phyloP scores from a whole-genome alignment of 2,888 invertebrate genomes.

The Odiellus spinosus region DNA sequence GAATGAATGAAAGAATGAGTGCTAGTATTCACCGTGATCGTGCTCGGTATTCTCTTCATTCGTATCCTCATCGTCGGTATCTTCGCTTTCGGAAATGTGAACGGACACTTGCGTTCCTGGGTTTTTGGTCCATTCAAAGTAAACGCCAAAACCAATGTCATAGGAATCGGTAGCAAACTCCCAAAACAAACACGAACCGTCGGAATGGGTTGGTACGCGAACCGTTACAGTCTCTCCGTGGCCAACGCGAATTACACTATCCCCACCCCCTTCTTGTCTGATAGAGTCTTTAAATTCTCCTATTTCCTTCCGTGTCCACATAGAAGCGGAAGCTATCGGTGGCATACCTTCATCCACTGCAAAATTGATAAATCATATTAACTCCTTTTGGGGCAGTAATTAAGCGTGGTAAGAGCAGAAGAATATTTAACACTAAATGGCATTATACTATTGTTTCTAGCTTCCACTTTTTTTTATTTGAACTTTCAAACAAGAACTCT shows the following conservation, averaged over 20 bases:
- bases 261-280: constrained; percentile 56
- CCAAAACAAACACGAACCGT: constrained; percentile 89
- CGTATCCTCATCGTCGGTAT: constrained; percentile 53
- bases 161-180: constrained; percentile 98
- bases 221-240: constrained; percentile 94
- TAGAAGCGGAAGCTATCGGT: constrained; percentile 47
- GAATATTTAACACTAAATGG: too few relatives aligned
- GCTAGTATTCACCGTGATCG: too few relatives aligned
- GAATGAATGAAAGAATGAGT: too few relatives aligned
- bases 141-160: constrained; percentile 94
- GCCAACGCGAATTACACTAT: constrained; percentile 78
- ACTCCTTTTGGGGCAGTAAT: too few relatives aligned
- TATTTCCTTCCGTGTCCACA: constrained; percentile 90
- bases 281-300: constrained; percentile 79
- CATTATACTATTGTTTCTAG: too few relatives aligned
- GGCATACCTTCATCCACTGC: constrained; percentile 6
- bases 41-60: constrained; percentile 39
- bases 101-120: constrained; percentile 71
- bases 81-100: constrained; percentile 88
- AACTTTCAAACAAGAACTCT: too few relatives aligned
- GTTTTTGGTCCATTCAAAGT: constrained; percentile 92
- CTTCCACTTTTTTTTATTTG: too few relatives aligned
- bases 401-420: too few relatives aligned
- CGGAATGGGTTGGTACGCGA: constrained; percentile 86
- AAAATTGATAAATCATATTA: too few relatives aligned